Percentiles rank a stretch among this genome's conserved stretches.
phyloP scores from a whole-genome alignment of 1,140 invertebrate species.

The Drosophila teissieri region DNA sequence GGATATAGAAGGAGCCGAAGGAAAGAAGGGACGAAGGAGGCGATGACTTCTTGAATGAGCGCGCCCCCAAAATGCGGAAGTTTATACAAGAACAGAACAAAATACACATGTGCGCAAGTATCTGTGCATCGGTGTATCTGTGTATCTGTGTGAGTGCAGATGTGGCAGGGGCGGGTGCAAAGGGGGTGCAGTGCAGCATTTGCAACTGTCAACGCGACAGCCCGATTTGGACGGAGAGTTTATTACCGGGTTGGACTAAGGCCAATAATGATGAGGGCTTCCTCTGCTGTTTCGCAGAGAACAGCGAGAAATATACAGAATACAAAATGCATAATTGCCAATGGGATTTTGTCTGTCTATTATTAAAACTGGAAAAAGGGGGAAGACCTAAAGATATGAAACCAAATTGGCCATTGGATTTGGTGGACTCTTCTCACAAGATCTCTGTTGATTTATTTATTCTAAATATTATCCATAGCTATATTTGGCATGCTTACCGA shows the following conservation, averaged over 20 bases:
- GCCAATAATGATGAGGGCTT: conserved; percentile 63
- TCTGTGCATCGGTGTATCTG: no score
- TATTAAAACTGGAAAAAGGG: conserved; percentile 19
- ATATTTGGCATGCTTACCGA: no score
- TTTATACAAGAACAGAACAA: conserved; percentile 63
- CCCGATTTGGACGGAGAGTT: conserved; percentile 54
- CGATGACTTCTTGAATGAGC: conserved; percentile 57
- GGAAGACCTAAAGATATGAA: background rate
- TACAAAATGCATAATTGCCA: conserved; percentile 38
- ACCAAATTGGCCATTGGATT: no score
- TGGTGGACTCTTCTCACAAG: background rate
- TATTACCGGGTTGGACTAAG: conserved; percentile 75
- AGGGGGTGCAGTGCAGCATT: conserved; percentile 55
- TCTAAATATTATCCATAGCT: no score
- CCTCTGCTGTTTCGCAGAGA: background rate
- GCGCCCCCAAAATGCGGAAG: conserved; percentile 77
- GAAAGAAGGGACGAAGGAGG: conserved; percentile 8
- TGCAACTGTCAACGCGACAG: conserved; percentile 79
- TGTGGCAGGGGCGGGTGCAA: conserved; percentile 6
- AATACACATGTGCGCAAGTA: conserved; percentile 13
- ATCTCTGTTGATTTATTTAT: no score
- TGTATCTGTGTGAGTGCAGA: conserved; percentile 6
- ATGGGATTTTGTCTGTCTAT: conserved; percentile 23
- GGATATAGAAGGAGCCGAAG: conserved; percentile 40
- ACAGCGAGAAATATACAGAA: conserved; percentile 1